Evolutionary conservation across 2,113 vertebrate genomes (phyloP).

Genomic region (Zootoca vivipara): DNA sequence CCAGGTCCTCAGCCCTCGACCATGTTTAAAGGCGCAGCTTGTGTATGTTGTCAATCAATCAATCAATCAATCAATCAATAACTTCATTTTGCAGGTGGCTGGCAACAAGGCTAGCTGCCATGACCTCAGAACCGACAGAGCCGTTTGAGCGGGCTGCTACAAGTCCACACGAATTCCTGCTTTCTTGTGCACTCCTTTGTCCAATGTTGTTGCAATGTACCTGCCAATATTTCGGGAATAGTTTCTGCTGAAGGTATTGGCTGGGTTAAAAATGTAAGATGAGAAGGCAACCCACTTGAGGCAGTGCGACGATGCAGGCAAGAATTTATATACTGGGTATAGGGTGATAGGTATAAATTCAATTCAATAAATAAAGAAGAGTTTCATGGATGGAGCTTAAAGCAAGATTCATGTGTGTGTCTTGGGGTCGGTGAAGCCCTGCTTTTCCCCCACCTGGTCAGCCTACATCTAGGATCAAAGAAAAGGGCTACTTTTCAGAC

Average conservation of each 20-base stretch:
- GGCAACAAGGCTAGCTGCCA: neutral
- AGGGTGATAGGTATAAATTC: too few species aligned
- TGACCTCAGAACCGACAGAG: neutral
- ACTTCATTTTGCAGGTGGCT: neutral
- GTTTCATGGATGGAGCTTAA: too few species aligned
- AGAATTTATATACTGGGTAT: neutral
- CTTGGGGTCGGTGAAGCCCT: neutral
- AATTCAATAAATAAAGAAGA: too few species aligned
- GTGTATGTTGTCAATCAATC: neutral
- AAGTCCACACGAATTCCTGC: neutral
- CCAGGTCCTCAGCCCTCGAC: neutral
- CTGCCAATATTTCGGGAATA: neutral
- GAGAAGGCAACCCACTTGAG: neutral
- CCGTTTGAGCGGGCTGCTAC: neutral
- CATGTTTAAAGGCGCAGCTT: neutral
- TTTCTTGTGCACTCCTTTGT: neutral
- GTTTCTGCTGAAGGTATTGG: neutral
- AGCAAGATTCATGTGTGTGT: too few species aligned
- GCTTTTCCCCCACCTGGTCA: neutral
- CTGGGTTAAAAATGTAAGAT: neutral
- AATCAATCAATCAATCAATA: neutral
- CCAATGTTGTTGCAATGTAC: neutral
- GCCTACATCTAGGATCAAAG: neutral
- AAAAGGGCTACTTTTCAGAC: neutral
- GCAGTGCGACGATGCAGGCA: neutral